Conservation (phyloP, 2,888 invertebrate genomes). For the Tenthredo distinguenda region DNA sequence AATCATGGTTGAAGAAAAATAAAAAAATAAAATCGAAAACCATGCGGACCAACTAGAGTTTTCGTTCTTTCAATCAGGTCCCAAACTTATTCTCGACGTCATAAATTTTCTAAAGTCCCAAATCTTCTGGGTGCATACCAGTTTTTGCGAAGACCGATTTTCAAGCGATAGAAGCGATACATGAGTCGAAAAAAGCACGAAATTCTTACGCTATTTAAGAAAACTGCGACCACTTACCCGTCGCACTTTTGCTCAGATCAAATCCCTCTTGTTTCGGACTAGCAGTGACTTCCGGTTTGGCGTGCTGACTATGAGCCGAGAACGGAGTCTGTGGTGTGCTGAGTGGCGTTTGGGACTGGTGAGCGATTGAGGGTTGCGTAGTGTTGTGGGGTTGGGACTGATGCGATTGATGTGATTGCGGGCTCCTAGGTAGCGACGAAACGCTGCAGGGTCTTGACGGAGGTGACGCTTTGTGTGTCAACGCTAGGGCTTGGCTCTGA, state of each 20-base stretch:
- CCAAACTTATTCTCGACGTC: neutral
- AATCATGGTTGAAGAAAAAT: neutral
- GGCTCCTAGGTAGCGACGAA: conserved; percentile 74
- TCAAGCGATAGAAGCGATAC: too few species aligned
- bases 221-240: conserved; percentile 80
- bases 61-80: neutral
- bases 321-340: conserved; percentile 79
- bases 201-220: too few species aligned
- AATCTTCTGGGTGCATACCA: neutral
- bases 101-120: neutral
- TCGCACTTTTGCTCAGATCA: conserved; percentile 82
- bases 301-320: conserved; percentile 73
- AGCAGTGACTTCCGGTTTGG: conserved; percentile 72
- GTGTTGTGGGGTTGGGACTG: conserved; percentile 61
- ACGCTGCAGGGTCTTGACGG: conserved; percentile 77
- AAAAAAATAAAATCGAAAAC: neutral
- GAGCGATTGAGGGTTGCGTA: conserved; percentile 58
- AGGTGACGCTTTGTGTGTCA: conserved; percentile 82
- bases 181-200: too few species aligned
- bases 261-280: conserved; percentile 84
- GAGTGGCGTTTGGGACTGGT: conserved; percentile 77
- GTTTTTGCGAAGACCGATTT: neutral
- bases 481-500: conserved; percentile 85
- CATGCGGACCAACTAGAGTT: neutral
- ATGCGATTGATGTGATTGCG: conserved; percentile 71